Base-by-base conservation (phyloP, 2,797 vertebrate species). In the Cheirogaleus major region DNA sequence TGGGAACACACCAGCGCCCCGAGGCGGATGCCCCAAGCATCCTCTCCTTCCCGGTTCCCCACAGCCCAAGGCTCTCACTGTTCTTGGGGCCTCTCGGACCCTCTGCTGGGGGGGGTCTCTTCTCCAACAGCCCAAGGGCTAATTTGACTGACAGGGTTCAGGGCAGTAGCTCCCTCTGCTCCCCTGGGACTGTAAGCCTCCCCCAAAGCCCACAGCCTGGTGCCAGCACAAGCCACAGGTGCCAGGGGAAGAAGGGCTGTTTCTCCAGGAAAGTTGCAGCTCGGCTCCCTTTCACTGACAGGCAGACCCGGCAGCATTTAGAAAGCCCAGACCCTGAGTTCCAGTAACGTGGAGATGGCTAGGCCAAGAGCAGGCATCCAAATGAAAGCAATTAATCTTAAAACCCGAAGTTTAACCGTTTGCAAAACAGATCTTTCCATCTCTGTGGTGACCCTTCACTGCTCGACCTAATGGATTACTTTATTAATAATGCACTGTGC, bases 401-500 rank as follows among this genome's bases (percentile, higher is more conserved):
- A 98, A 99, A 98, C 98, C 97, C 96, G 95, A 98, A 98, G 98
- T 98, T 99, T 99, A 98, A 99, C 98, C 97, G 52, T 99, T 98
- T 98, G 98, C 98, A 98, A 98, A 98, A 98, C 61, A 80, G 98
- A 98, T 98, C 98, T 98, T 98, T 98, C 98, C 97, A 95, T 98
- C 98, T 98, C 98, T 97, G 97, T 98, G 97, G 98, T 98, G 98
- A 99, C 98, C 98, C 98, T 94, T 98, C 98, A 98, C 98, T 98
- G 98, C 98, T 98, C 97, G 98, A 98, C 98, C 98, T 99, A 99
- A 99, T 99, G 98, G 98, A 98, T 98, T 98, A 98, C 98, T 99
- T 99, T 99, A 99, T 99, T 99, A 99, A 99, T 99, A 99, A 99
- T 99, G 98, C 98, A 99, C 98, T 98, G 98, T 98, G 98, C 98